Base-by-base conservation (phyloP, 2,888 invertebrate species). In the Pyralis farinalis region DNA sequence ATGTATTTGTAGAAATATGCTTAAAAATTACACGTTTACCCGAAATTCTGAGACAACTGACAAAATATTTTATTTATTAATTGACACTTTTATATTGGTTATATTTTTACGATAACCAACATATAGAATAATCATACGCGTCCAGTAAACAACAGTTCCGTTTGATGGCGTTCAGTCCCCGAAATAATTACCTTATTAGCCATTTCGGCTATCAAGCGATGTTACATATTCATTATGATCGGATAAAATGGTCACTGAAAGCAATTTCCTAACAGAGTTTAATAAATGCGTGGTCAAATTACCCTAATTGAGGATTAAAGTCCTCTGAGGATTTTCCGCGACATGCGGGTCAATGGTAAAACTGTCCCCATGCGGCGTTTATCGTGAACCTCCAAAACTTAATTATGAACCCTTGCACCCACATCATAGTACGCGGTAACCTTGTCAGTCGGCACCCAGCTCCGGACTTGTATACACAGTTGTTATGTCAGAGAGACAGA, bases 351-450 rank as follows among this genome's bases (percentile, higher is more conserved):
- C 62, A 54, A 65, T 66, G 66, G 65, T 70, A n/a, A n/a, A n/a
- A 63, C 64, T 66, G 71, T 71, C 66, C 65, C 59, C 62, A 57
- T 61, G 62, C 55, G 63, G 49, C 63, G 61, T 66, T 74, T 77
- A 77, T 72, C 68, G 64, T 57, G 63, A 63, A 62, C 72, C 74
- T 67, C 58, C 61, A 58, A 67, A 78, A 79, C 79, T 79, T 66
- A 76, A 81, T 80, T 80, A 79, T 63, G 60, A 57, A 60, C 74
- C 69, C 66, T 68, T 62, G 55, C 62, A 16, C 16, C 16, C 16
- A 16, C 16, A 16, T 16, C 16, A 29, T 5, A n/a, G 29, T 1
- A 1, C 6, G 11, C 7, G 27, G 16, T 16, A 16, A 16, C 16
- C 16, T 16, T 16, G 16, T 16, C 16, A 16, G 16, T 16, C 16